phyloP scores from a whole-genome alignment of 1,140 invertebrate species.

The Drosophila bipectinata region DNA sequence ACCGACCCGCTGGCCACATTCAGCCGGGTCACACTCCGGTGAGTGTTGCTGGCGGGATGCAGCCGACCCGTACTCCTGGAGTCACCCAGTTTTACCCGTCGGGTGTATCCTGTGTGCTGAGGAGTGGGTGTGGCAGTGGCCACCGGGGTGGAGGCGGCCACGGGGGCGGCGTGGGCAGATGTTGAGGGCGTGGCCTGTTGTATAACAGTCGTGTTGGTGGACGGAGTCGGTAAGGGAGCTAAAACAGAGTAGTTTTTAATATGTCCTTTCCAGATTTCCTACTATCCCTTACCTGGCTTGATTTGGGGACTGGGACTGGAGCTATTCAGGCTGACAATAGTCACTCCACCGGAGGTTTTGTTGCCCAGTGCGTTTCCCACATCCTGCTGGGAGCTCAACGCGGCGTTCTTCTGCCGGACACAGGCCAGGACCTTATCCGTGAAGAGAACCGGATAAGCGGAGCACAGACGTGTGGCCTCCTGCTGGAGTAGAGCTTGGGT shows the following conservation, averaged over 20 bases:
- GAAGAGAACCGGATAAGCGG: conserved; percentile 90
- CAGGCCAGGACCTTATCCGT: conserved; percentile 90
- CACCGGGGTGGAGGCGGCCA: conserved; percentile 48
- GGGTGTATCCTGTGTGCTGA: conserved; percentile 85
- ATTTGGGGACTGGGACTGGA: conserved; percentile 44
- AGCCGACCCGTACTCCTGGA: conserved; percentile 88
- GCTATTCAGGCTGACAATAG: conserved; percentile 89
- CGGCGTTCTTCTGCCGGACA: conserved; percentile 87
- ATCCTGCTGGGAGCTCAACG: conserved; percentile 75
- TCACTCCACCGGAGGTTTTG: conserved; percentile 89
- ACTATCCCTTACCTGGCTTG: conserved; percentile 37
- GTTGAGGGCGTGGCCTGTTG: conserved; percentile 18
- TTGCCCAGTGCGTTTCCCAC: conserved; percentile 85
- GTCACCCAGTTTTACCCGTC: conserved; percentile 87
- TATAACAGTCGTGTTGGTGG: conserved; percentile 33
- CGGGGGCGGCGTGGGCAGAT: conserved; percentile 26
- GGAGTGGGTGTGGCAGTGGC: conserved; percentile 50
- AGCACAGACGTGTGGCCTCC: conserved; percentile 91
- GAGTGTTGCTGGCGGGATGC: conserved; percentile 88
- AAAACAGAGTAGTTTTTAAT: neutral
- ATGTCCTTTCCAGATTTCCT: neutral
- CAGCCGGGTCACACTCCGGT: conserved; percentile 89
- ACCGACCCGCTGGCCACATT: conserved; percentile 90
- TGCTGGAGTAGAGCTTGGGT: conserved; percentile 89
- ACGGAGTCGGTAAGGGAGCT: conserved; percentile 34